phyloP scores from a whole-genome alignment of 2,888 invertebrate genomes.

The Papilio gigon region DNA sequence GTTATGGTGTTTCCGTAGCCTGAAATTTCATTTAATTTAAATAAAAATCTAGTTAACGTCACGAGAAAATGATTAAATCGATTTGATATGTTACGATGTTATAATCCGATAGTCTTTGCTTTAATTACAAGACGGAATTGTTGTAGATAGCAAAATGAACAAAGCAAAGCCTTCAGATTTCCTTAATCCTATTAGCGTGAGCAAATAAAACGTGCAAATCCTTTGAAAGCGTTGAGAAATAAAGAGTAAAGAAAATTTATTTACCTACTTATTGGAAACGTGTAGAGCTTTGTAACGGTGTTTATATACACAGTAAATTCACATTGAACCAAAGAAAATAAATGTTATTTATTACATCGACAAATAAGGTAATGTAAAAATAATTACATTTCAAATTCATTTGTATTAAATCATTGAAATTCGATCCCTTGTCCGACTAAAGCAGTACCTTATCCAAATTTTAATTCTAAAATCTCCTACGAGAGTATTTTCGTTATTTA shows the following conservation, averaged over 20 bases:
- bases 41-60: not conserved
- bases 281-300: slow-evolving; percentile 8
- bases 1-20: no score
- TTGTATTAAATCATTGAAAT: no score
- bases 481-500: not conserved
- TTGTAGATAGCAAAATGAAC: slow-evolving; percentile 8
- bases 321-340: not conserved
- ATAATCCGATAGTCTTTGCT: not conserved
- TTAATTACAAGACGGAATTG: slow-evolving; percentile 1
- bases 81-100: not conserved
- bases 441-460: not conserved
- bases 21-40: not conserved
- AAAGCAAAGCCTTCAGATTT: slow-evolving; percentile 8
- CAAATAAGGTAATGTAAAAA: no score
- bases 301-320: not conserved
- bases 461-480: not conserved
- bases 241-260: slow-evolving; percentile 23
- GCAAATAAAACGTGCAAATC: slow-evolving; percentile 18
- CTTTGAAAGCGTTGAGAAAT: slow-evolving; percentile 11
- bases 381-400: no score
- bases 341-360: no score
- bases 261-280: slow-evolving; percentile 16
- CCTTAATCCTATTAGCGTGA: slow-evolving; percentile 14
- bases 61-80: not conserved
- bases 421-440: no score